Evolutionary conservation across 2,797 vertebrate genomes (phyloP).

Genomic region (Xiphophorus birchmanni): DNA sequence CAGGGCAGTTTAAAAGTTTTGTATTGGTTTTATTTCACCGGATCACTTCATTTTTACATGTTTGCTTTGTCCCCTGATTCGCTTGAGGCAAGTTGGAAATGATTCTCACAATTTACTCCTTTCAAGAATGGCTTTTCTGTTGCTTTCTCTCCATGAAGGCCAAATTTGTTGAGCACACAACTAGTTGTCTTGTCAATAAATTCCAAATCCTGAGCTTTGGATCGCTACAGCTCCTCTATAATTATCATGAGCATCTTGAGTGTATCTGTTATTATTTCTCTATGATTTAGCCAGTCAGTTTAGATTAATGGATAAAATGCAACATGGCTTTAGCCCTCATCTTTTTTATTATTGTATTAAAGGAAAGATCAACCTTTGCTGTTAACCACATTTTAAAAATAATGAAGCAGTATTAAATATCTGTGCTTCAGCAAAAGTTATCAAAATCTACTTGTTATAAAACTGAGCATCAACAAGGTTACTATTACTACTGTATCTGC

Average conservation of each 20-base stretch:
- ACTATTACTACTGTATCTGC: neutral
- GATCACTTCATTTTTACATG: neutral
- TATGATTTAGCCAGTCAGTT: neutral
- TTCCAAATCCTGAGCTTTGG: neutral
- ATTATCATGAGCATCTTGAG: neutral
- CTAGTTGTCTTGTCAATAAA: neutral
- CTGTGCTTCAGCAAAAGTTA: neutral
- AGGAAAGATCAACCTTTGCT: neutral
- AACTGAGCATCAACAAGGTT: neutral
- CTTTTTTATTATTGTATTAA: neutral
- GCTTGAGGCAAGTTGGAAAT: neutral
- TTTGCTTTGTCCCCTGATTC: neutral
- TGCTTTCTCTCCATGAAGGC: neutral
- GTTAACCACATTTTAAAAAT: neutral
- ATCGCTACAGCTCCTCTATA: neutral
- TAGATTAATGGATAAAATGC: neutral
- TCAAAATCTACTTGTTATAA: neutral
- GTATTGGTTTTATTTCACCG: neutral
- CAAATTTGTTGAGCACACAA: neutral
- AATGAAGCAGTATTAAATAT: neutral
- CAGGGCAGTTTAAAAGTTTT: neutral
- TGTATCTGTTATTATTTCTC: neutral
- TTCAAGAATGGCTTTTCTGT: neutral
- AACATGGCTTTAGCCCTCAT: neutral
- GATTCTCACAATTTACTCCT: neutral